phyloP scores from a whole-genome alignment of 92 coral and sea anemone genomes.

The Anthopleura xanthogrammica region DNA sequence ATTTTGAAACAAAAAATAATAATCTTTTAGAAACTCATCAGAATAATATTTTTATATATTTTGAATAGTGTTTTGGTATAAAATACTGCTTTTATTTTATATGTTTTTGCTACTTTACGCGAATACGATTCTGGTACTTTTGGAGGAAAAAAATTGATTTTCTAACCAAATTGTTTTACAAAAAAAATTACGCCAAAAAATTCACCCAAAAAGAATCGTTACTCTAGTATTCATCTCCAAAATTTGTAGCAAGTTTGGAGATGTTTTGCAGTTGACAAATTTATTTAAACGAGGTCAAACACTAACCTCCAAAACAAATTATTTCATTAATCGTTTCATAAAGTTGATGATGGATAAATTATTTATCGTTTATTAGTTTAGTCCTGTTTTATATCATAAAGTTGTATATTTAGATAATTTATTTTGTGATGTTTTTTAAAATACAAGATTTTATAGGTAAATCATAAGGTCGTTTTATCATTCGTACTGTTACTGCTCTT shows the following conservation, averaged over 20 bases:
- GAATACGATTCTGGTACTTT: not conserved
- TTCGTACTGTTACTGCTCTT: conserved; percentile 27
- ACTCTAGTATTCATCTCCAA: not conserved
- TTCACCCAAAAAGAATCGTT: not conserved
- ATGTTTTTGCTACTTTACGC: not conserved
- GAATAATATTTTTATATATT: conserved; percentile 1
- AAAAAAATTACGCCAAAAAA: not conserved
- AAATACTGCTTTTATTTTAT: not conserved
- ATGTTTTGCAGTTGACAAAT: conserved; percentile 4
- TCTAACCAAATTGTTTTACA: not conserved
- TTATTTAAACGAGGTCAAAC: not conserved
- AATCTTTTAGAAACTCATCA: not conserved
- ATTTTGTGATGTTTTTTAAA: conserved; percentile 42
- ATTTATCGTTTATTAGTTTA: conserved; percentile 28
- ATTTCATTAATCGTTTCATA: conserved; percentile 6
- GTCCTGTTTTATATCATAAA: conserved; percentile 18
- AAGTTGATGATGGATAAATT: conserved; percentile 24
- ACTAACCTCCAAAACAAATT: not conserved
- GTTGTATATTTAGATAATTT: conserved; percentile 60
- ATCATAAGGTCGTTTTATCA: conserved; percentile 4
- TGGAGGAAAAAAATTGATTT: not conserved
- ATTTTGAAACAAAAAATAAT: not conserved
- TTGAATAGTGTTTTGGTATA: not conserved
- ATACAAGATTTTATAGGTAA: conserved; percentile 23
- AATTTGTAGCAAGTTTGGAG: not conserved